Evolutionary conservation across 2,797 vertebrate genomes (phyloP).

Genomic region (Cacajao melanocephalus): DNA sequence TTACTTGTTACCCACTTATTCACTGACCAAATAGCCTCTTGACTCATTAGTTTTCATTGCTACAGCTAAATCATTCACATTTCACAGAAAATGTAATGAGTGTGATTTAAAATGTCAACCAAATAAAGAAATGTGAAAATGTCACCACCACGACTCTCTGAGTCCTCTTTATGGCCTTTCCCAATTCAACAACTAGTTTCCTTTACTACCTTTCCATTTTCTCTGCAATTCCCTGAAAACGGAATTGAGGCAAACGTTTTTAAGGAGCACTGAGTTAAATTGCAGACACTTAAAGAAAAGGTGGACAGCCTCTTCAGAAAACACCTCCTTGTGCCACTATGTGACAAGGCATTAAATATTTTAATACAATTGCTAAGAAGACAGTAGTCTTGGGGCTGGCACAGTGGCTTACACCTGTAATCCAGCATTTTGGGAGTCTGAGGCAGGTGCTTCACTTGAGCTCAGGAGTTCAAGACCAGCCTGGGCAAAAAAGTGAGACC

Average conservation of each 20-base stretch:
- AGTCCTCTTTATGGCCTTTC: constrained; percentile 24
- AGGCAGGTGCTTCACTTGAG: no score
- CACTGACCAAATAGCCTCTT: neutral
- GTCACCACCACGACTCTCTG: neutral
- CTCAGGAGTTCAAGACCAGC: no score
- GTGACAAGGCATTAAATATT: neutral
- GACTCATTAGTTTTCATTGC: constrained; percentile 49
- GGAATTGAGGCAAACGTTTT: neutral
- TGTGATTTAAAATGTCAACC: constrained; percentile 58
- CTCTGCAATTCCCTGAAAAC: neutral
- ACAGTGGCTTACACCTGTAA: no score
- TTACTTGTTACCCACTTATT: neutral
- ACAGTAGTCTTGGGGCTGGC: no score
- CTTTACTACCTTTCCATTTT: constrained; percentile 1
- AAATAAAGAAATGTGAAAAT: constrained; percentile 50
- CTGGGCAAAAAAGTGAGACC: no score
- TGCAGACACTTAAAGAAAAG: neutral
- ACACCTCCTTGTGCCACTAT: neutral
- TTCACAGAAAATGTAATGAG: constrained; percentile 32
- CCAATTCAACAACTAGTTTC: neutral
- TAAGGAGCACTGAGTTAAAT: neutral
- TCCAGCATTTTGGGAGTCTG: no score
- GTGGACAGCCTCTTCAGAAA: neutral
- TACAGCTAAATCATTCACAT: constrained; percentile 41
- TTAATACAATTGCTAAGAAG: neutral